These are phyloP conservation scores for Tarsius wallacei DNA, from an alignment of 2,797 vertebrate genomes.

Conservation along the genomic window DNA sequence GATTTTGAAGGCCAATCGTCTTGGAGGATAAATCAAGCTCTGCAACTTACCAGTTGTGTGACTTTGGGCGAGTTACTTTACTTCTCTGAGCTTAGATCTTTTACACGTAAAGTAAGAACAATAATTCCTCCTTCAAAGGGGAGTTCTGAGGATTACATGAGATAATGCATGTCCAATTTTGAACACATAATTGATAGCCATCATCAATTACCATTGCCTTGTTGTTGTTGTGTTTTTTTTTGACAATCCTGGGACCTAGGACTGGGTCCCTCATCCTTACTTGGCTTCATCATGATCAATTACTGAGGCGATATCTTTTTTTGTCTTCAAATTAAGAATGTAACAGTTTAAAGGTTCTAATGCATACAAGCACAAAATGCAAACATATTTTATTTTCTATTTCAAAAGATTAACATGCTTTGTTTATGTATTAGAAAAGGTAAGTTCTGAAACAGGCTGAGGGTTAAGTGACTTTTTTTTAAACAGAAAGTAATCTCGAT, in stretches of 20 bases:
- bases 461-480: background rate
- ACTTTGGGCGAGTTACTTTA: conserved; percentile 2
- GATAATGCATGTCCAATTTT: background rate
- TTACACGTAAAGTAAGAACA: background rate
- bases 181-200: too few relatives aligned
- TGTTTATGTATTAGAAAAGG: background rate
- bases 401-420: conserved; percentile 21
- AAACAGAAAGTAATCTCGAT: background rate
- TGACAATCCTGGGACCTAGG: background rate
- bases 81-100: background rate
- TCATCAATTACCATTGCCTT: background rate
- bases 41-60: background rate
- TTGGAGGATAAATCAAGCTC: background rate
- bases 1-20: background rate
- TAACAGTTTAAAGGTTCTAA: background rate
- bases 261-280: background rate
- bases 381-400: background rate
- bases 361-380: background rate
- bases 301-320: background rate
- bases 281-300: background rate
- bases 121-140: background rate
- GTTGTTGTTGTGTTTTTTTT: background rate
- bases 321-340: conserved; percentile 41
- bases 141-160: background rate
- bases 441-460: background rate